Conservation (phyloP, 1,140 invertebrate genomes). For the Lordiphosa stackelbergi region DNA sequence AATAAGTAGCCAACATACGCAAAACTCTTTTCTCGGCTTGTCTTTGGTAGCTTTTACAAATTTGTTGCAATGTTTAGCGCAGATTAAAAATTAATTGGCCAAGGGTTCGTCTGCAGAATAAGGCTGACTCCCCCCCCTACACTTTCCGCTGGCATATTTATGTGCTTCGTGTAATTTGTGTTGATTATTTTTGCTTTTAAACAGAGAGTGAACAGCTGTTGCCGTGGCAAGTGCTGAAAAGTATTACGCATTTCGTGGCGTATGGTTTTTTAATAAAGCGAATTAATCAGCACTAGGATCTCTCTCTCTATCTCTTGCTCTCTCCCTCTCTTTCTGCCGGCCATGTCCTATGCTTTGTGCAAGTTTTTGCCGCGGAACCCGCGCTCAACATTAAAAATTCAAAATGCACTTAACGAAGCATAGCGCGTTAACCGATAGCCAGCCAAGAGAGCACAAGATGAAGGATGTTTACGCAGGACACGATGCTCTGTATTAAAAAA, state of each 20-base stretch:
- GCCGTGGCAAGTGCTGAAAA: constrained; percentile 44
- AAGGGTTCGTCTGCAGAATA: constrained; percentile 13
- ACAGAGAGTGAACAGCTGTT: constrained; percentile 26
- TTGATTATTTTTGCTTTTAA: constrained; percentile 56
- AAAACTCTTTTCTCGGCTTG: constrained; percentile 17
- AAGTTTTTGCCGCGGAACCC: constrained; percentile 27
- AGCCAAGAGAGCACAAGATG: constrained; percentile 17
- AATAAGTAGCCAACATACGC: constrained; percentile 26
- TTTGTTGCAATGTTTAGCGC: constrained; percentile 59
- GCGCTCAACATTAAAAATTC: constrained; percentile 68
- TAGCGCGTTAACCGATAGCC: constrained; percentile 72
- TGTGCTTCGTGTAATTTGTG: constrained; percentile 59
- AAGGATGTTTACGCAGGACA: constrained; percentile 28
- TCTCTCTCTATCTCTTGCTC: constrained; percentile 5
- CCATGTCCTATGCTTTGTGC: constrained; percentile 27
- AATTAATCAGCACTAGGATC: constrained; percentile 53
- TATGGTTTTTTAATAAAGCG: constrained; percentile 73
- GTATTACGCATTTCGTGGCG: constrained; percentile 51
- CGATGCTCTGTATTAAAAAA: constrained; percentile 14
- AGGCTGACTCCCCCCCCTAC: constrained; percentile 5
- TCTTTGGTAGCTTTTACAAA: constrained; percentile 34
- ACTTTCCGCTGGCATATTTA: constrained; percentile 43
- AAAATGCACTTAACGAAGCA: constrained; percentile 75
- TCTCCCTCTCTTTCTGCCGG: background rate
- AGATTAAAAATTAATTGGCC: constrained; percentile 70